These are phyloP conservation scores for Sphaerophoria taeniata DNA, from an alignment of 2,888 invertebrate genomes.

Conservation along the genomic window DNA sequence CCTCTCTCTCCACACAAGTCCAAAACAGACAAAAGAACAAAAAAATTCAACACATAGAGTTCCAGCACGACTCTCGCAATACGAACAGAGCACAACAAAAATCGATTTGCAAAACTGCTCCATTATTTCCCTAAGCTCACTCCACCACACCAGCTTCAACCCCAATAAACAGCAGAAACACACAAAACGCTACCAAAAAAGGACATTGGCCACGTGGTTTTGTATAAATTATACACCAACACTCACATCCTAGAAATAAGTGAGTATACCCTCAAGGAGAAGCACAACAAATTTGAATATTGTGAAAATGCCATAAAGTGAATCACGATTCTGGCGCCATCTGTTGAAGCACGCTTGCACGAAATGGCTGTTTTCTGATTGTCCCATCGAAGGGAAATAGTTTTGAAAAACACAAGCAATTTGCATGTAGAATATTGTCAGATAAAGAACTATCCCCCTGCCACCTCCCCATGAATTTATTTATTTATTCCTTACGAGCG, in stretches of 20 bases:
- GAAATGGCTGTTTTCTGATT: constrained; percentile 22
- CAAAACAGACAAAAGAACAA: constrained; percentile 33
- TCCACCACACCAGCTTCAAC: background rate
- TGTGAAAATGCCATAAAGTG: background rate
- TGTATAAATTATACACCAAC: constrained; percentile 7
- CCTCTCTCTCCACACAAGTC: background rate
- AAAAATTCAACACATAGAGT: background rate
- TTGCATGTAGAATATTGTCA: constrained; percentile 31
- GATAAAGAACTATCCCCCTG: background rate
- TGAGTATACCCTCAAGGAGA: background rate
- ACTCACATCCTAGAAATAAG: background rate
- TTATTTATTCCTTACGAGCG: background rate
- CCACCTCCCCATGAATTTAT: constrained; percentile 6
- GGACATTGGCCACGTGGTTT: constrained; percentile 60
- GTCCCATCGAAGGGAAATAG: background rate
- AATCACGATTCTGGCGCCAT: constrained; percentile 57
- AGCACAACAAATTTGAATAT: background rate
- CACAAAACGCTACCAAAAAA: constrained; percentile 10
- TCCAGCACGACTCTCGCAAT: background rate
- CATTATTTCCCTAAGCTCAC: constrained; percentile 24
- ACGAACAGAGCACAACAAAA: background rate
- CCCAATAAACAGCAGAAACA: background rate
- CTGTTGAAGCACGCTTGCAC: constrained; percentile 52
- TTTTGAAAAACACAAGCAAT: constrained; percentile 15
- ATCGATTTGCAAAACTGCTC: constrained; percentile 60